phyloP scores from a whole-genome alignment of 1,140 invertebrate species.

The Drosophila sulfurigaster region DNA sequence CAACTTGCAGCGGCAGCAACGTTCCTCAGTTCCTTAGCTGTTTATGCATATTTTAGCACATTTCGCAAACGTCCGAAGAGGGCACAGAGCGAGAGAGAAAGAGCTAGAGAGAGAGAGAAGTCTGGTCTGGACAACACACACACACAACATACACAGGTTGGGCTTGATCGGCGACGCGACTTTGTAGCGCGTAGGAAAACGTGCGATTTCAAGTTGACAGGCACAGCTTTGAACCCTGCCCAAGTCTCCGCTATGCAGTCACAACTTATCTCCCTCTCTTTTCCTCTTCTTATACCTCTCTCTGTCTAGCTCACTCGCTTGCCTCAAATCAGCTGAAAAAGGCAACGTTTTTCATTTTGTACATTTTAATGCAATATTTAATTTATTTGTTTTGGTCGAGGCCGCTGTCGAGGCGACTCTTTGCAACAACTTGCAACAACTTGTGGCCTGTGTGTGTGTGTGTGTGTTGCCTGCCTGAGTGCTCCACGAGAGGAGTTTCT shows the following conservation, averaged over 20 bases:
- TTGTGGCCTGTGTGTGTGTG: constrained; percentile 6
- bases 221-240: constrained; percentile 78
- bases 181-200: constrained; percentile 81
- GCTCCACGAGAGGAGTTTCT: constrained; percentile 8
- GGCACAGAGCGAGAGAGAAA: constrained; percentile 11
- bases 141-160: not conserved
- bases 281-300: not conserved
- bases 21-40: constrained; percentile 46
- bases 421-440: constrained; percentile 26
- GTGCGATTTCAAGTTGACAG: constrained; percentile 83
- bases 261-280: not conserved
- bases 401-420: constrained; percentile 33
- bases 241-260: constrained; percentile 37
- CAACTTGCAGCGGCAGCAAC: constrained; percentile 14
- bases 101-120: constrained; percentile 3
- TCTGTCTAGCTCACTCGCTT: not conserved
- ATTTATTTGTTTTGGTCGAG: constrained; percentile 79
- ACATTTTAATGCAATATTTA: constrained; percentile 84
- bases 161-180: constrained; percentile 69
- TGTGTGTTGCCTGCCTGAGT: not conserved
- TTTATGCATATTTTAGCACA: constrained; percentile 83
- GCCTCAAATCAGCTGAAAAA: constrained; percentile 75
- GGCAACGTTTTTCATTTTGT: constrained; percentile 82
- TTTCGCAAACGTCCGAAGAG: constrained; percentile 50
- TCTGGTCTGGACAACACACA: constrained; percentile 19